phyloP scores from a whole-genome alignment of 2,113 vertebrate genomes.

The Monopterus albus region DNA sequence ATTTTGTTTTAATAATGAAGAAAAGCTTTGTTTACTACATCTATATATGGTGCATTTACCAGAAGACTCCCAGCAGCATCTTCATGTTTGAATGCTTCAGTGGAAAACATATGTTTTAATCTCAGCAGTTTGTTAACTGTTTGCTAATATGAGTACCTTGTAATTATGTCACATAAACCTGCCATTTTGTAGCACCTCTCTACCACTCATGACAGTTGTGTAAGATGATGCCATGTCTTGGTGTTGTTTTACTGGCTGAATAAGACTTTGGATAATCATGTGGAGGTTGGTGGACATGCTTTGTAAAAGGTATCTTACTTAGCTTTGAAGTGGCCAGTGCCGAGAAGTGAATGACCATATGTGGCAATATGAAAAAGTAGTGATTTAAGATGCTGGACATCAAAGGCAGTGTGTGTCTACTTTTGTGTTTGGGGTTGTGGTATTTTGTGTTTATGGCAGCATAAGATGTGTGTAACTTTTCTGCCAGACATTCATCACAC shows the following conservation, averaged over 20 bases:
- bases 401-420: conserved; percentile 51
- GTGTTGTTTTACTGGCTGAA: conserved; percentile 7
- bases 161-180: conserved; percentile 11
- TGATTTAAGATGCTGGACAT: conserved; percentile 55
- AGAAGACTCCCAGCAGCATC: too few relatives aligned
- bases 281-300: conserved; percentile 33
- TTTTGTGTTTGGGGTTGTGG: conserved; percentile 1
- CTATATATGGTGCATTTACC: not conserved
- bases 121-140: not conserved
- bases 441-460: conserved; percentile 44
- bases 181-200: not conserved
- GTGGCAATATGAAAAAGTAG: conserved; percentile 65
- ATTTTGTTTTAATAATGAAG: not conserved
- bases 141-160: not conserved
- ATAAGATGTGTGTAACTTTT: conserved; percentile 52
- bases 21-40: too few relatives aligned
- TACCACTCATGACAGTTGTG: not conserved
- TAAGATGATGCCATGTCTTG: not conserved
- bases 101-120: conserved; percentile 12
- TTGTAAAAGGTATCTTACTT: conserved; percentile 49
- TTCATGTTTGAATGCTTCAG: too few relatives aligned
- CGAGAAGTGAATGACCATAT: conserved; percentile 73
- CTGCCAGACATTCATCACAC: conserved; percentile 67
- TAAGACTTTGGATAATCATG: conserved; percentile 10
- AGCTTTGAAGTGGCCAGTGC: conserved; percentile 70